Conservation (phyloP, 2,888 invertebrate genomes). For the Campoletis raptor region DNA sequence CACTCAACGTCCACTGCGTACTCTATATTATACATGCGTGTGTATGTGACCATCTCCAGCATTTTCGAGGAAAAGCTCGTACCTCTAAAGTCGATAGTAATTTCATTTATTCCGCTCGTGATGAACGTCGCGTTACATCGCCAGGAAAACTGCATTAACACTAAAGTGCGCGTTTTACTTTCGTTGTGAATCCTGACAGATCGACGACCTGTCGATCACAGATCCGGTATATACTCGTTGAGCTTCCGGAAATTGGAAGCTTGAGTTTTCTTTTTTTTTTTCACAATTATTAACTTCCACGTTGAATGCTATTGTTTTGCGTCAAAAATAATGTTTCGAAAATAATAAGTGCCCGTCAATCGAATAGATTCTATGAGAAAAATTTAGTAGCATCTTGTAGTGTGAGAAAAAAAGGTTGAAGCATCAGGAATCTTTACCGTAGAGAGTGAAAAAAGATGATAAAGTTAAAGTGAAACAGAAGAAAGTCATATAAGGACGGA, state of each 20-base stretch:
- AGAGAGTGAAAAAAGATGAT: not conserved
- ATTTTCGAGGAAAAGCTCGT: conserved; percentile 53
- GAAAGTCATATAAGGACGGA: not conserved
- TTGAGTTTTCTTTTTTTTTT: not conserved
- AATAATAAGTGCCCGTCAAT: not conserved
- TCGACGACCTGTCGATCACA: conserved; percentile 20
- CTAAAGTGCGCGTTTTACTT: not conserved
- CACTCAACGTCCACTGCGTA: conserved; percentile 32
- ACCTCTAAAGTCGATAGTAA: conserved; percentile 67
- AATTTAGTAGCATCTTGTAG: not conserved
- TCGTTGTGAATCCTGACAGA: not conserved
- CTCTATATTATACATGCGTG: conserved; percentile 12
- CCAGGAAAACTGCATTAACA: not conserved
- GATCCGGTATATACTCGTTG: not conserved
- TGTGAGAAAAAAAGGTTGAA: not conserved
- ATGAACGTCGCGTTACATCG: conserved; percentile 2
- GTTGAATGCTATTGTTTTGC: not conserved
- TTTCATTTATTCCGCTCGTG: conserved; percentile 50
- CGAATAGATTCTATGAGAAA: not conserved
- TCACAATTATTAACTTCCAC: not conserved
- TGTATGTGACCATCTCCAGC: conserved; percentile 41
- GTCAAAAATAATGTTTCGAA: not conserved
- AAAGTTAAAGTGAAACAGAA: conserved; percentile 1
- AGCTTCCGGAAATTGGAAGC: not conserved
- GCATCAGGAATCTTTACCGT: not conserved